phyloP scores from a whole-genome alignment of 2,797 vertebrate species.

The Alosa sapidissima region DNA sequence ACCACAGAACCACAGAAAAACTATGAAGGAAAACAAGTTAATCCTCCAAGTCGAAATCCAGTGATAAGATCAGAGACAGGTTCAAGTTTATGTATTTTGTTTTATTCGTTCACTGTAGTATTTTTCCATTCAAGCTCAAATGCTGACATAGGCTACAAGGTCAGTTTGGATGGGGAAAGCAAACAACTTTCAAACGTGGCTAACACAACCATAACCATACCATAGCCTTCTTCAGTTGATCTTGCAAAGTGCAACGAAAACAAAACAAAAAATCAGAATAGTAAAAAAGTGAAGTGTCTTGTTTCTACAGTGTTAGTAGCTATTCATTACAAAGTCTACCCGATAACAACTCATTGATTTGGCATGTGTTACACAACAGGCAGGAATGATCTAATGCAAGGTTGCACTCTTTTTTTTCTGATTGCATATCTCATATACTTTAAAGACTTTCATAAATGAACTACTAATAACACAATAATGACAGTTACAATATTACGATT shows the following conservation, averaged over 20 bases:
- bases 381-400: neutral
- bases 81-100: neutral
- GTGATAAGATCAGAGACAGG: neutral
- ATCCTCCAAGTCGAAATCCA: neutral
- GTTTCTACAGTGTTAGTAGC: neutral
- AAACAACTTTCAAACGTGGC: neutral
- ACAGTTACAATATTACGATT: neutral
- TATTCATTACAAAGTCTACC: neutral
- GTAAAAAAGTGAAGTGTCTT: slow-evolving; percentile 7
- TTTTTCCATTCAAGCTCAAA: neutral
- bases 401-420: neutral
- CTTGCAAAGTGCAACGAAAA: neutral
- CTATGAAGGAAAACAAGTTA: neutral
- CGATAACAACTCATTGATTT: neutral
- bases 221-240: neutral
- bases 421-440: neutral
- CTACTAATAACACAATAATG: neutral
- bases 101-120: neutral
- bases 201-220: neutral
- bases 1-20: neutral
- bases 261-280: neutral
- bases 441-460: neutral
- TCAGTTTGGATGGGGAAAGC: neutral
- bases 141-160: neutral
- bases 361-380: neutral